Evolutionary conservation across 2,888 invertebrate genomes (phyloP).

Genomic region (Choristoneura rosaceana): DNA sequence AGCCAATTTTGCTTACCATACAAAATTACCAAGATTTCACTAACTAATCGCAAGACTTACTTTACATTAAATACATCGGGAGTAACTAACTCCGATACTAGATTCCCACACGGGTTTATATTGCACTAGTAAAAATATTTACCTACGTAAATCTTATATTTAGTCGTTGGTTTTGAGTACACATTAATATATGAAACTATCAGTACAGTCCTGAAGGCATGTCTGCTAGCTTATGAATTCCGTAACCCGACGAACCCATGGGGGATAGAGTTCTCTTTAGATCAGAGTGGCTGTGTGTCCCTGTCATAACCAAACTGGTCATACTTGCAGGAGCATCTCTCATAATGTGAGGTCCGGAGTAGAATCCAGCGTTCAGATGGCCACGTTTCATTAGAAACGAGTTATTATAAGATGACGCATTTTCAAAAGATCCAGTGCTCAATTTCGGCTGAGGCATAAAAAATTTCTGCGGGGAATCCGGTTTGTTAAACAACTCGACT

Average conservation of each 20-base stretch:
- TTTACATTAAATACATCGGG: constrained; percentile 27
- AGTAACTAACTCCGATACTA: constrained; percentile 26
- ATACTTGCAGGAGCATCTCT: constrained; percentile 80
- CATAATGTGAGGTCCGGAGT: constrained; percentile 85
- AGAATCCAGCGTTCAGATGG: constrained; percentile 87
- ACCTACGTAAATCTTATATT: constrained; percentile 75
- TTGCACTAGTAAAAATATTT: constrained; percentile 79
- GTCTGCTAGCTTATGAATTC: constrained; percentile 88
- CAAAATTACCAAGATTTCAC: constrained; percentile 82
- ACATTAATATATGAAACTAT: constrained; percentile 53
- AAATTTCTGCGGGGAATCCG: constrained; percentile 71
- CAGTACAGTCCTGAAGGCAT: constrained; percentile 90
- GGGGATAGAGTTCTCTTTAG: constrained; percentile 76
- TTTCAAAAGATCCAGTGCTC: constrained; percentile 69
- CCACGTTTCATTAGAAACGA: constrained; percentile 87
- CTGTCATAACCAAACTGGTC: constrained; percentile 77
- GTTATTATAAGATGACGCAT: constrained; percentile 71
- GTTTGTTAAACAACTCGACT: constrained; percentile 59
- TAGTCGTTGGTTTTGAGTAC: constrained; percentile 81
- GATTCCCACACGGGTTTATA: constrained; percentile 65
- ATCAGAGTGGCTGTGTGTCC: constrained; percentile 78
- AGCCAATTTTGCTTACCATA: constrained; percentile 77
- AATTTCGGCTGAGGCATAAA: constrained; percentile 69
- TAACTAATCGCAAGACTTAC: constrained; percentile 42
- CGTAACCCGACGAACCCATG: constrained; percentile 71